Evolutionary conservation across 2,888 invertebrate species (phyloP).

Genomic region (Cantharis lateralis): DNA sequence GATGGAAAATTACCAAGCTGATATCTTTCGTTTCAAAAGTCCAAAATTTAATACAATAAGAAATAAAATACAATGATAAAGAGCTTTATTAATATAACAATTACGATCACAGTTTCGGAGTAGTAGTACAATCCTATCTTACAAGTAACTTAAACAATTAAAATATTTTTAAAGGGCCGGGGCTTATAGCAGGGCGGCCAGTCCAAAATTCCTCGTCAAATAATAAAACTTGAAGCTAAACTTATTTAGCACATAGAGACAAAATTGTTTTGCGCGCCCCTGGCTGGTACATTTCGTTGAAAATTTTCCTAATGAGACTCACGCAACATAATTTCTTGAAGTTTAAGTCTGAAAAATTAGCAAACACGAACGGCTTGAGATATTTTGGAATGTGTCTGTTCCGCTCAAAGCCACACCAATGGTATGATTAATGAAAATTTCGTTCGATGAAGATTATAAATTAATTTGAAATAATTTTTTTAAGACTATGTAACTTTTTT

Average conservation of each 20-base stretch:
- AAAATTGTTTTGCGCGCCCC: background rate
- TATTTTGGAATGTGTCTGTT: background rate
- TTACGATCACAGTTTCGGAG: background rate
- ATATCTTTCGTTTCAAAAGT: no score
- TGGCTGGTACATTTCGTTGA: background rate
- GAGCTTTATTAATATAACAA: background rate
- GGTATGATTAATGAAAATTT: background rate
- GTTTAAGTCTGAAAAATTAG: background rate
- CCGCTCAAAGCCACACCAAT: background rate
- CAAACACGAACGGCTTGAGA: background rate
- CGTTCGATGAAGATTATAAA: background rate
- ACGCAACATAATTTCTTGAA: background rate
- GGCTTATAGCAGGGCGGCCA: background rate
- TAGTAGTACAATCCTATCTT: background rate
- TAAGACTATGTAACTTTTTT: background rate
- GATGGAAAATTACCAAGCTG: no score
- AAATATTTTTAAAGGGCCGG: background rate
- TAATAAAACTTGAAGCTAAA: background rate
- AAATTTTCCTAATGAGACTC: background rate
- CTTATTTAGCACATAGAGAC: background rate
- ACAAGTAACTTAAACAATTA: background rate
- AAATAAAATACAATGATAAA: background rate
- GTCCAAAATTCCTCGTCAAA: background rate
- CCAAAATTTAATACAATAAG: no score
- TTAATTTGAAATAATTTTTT: background rate